Percentiles rank a stretch among this genome's conserved stretches.
These are phyloP conservation scores for Agapetus fuscipes DNA, from an alignment of 2,888 invertebrate species.

Conservation along the genomic window DNA sequence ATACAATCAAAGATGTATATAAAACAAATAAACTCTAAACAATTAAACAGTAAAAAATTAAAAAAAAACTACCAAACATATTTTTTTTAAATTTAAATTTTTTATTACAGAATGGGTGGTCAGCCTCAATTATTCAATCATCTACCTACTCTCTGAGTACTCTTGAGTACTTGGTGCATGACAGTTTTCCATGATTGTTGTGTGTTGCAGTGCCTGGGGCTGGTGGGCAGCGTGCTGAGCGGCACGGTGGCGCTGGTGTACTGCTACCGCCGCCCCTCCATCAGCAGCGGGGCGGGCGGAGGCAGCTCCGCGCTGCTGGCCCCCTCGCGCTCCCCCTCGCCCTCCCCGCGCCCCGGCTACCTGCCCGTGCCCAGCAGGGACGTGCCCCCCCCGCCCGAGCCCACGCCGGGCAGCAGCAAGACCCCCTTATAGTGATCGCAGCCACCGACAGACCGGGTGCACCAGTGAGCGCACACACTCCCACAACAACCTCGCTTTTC, in stretches of 20 bases:
- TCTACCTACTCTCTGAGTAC: not conserved
- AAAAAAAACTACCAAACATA: too few species aligned
- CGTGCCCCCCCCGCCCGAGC: conserved; percentile 24
- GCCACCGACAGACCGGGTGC: not conserved
- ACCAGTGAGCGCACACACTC: not conserved
- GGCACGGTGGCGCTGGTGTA: conserved; percentile 22
- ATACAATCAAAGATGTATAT: too few species aligned
- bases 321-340: conserved; percentile 30
- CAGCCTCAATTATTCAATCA: too few species aligned
- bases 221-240: conserved; percentile 27
- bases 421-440: conserved; percentile 20
- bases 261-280: conserved; percentile 18
- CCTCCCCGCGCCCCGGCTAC: conserved; percentile 27
- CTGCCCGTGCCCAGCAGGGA: conserved; percentile 28
- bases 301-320: conserved; percentile 23
- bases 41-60: too few species aligned
- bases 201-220: conserved; percentile 32
- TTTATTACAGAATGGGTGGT: too few species aligned
- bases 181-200: too few species aligned
- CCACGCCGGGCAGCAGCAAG: conserved; percentile 16
- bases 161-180: too few species aligned
- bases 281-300: conserved; percentile 18
- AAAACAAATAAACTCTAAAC: too few species aligned
- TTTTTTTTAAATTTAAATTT: too few species aligned
- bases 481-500: too few species aligned